Base-by-base conservation (phyloP, 2,797 vertebrate species). In the Gymnoscopelus braueri region DNA sequence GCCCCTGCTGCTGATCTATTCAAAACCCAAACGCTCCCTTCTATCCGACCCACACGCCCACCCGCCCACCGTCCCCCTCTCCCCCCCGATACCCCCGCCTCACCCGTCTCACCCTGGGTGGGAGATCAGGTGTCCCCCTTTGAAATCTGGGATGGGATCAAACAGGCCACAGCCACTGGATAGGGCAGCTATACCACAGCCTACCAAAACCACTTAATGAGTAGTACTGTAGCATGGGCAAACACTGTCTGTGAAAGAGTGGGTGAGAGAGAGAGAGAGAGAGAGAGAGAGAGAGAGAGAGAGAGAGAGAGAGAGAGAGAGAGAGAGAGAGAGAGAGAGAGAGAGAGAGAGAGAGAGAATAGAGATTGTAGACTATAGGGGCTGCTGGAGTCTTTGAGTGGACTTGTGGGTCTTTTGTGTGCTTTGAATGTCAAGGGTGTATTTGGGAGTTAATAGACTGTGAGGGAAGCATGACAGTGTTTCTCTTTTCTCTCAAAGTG, bases 131-230 rank as follows among this genome's bases (percentile, higher is more conserved):
- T 94, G 81, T 90, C 88, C 65, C 44, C 72, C 91, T 94, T 94
- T 94, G 92, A 93, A 94, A 93, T 90, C 49, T 73, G 75, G 89
- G 85, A 91, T 61, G 84, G 78, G 89, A 93, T 93, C 93, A 94
- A 94, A 94, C 88, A 83, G 80, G 63, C 74, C 48, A 4, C 79
- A 85, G 77, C 82, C 81, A 83, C 85, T 91, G 54, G 78, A 87
- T 82, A 81, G 77, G 81, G 80, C 86, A 81, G 83, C 78, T 82
- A 44, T 44, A 10, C 82, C 74, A 69, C 79, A 77, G 79, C 81
- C 82, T 44, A 88, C 82, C 67, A 83, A 72, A 82, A 88, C 75
- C 83, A 7, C 81, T 83, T 79, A 87, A 90, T 83, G 71, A 77
- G 58, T 69, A 70, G 73, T 61, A 77, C 19, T 19, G 19, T 72